Percentiles rank a stretch among this genome's conserved stretches.
These are phyloP conservation scores for Rhinichthys klamathensis DNA, from an alignment of 2,113 vertebrate species.

Conservation along the genomic window DNA sequence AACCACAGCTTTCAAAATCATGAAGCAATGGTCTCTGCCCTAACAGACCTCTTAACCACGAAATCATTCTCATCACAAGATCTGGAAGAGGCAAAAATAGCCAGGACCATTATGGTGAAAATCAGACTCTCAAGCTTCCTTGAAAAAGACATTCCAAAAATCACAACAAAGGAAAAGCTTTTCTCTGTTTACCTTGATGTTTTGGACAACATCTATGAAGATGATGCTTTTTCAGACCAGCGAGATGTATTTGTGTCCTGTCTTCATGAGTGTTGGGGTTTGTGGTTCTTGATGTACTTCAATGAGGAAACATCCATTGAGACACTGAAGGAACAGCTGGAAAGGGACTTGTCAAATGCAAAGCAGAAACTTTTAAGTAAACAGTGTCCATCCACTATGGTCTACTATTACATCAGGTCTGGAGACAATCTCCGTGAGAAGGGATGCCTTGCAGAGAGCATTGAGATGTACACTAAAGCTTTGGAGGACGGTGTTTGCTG, in stretches of 20 bases:
- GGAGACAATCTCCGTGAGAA: slow-evolving; percentile 57
- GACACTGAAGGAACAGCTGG: slow-evolving; percentile 40
- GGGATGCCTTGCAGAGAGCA: slow-evolving; percentile 45
- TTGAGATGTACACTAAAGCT: slow-evolving; percentile 66
- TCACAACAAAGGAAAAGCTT: slow-evolving; percentile 58
- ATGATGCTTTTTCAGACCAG: slow-evolving; percentile 20
- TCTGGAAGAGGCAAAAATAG: slow-evolving; percentile 33
- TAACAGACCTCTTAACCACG: rapidly evolving
- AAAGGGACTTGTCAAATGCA: slow-evolving; percentile 33
- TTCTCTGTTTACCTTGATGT: slow-evolving; percentile 58
- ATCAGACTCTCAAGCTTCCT: slow-evolving; percentile 28
- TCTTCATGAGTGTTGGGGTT: slow-evolving; percentile 70
- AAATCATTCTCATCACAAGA: not conserved
- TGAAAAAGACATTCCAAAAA: slow-evolving; percentile 51
- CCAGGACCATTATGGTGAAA: slow-evolving; percentile 50
- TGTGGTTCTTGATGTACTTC: slow-evolving; percentile 65
- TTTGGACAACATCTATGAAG: slow-evolving; percentile 51
- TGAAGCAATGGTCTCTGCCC: not conserved
- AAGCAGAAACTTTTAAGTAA: slow-evolving; percentile 36
- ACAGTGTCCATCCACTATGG: slow-evolving; percentile 60
- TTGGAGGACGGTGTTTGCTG: slow-evolving; percentile 51
- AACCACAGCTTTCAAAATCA: not conserved
- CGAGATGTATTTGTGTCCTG: slow-evolving; percentile 55
- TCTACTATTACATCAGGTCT: slow-evolving; percentile 62
- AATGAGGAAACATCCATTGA: slow-evolving; percentile 7